Evolutionary conservation across 2,113 vertebrate genomes (phyloP).

Genomic region (Petromus typicus): DNA sequence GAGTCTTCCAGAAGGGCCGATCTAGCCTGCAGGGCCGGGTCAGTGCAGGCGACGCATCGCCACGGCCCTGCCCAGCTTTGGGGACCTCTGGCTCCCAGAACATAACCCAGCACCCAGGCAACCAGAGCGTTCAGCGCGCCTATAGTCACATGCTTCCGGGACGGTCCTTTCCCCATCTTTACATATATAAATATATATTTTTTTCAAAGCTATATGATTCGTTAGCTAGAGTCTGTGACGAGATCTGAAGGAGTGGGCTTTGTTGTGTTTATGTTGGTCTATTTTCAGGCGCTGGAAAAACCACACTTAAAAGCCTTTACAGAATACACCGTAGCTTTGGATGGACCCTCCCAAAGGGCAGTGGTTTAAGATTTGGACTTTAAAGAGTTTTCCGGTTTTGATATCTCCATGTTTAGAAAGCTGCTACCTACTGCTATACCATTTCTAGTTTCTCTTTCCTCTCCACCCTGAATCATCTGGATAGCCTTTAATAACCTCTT

Average conservation of each 20-base stretch:
- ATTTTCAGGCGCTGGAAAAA: neutral
- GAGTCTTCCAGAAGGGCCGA: constrained; percentile 76
- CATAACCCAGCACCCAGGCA: neutral
- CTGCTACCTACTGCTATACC: neutral
- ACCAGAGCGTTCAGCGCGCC: neutral
- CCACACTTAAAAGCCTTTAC: constrained; percentile 20
- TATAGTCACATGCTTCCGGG: neutral
- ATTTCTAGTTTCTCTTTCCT: neutral
- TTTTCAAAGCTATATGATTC: neutral
- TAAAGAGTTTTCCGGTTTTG: neutral
- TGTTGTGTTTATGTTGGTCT: constrained; percentile 20
- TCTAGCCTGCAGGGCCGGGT: constrained; percentile 38
- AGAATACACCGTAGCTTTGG: neutral
- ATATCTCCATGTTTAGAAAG: neutral
- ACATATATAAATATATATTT: neutral
- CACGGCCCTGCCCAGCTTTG: neutral
- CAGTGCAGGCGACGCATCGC: neutral
- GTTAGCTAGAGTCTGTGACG: constrained; percentile 13
- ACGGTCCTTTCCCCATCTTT: neutral
- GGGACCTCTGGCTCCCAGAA: neutral
- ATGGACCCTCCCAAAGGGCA: neutral
- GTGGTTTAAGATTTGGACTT: constrained; percentile 5
- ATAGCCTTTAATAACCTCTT: constrained; percentile 18
- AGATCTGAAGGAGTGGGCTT: constrained; percentile 18
- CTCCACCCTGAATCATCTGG: neutral